Evolutionary conservation across 2,797 vertebrate species (phyloP).

Genomic region (Crocodylus rhombifer): DNA sequence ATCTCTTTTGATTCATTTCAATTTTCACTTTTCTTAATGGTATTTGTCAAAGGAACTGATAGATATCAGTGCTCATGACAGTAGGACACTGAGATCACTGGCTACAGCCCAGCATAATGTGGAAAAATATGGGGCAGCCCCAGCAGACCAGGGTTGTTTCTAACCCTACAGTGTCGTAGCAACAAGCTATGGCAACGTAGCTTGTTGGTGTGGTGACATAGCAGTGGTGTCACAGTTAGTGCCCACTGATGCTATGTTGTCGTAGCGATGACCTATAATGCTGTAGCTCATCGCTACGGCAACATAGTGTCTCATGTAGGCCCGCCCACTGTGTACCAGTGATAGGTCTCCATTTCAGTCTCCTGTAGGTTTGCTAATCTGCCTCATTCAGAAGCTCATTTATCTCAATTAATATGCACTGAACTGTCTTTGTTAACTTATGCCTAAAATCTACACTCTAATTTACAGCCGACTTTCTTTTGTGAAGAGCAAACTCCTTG

Average conservation of each 20-base stretch:
- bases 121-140: not conserved
- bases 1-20: not conserved
- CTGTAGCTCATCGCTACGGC: too few relatives aligned
- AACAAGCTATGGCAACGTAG: too few relatives aligned
- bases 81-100: not conserved
- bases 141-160: too few relatives aligned
- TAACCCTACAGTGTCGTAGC: too few relatives aligned
- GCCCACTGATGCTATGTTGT: too few relatives aligned
- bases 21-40: not conserved
- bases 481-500: not conserved
- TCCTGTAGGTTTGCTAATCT: not conserved
- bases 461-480: not conserved
- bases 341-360: not conserved
- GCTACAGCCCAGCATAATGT: rapidly evolving
- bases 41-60: not conserved
- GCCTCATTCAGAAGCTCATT: not conserved
- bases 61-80: not conserved
- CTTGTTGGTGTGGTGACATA: too few relatives aligned
- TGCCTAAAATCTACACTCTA: not conserved
- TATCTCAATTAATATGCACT: not conserved
- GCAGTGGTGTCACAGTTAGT: too few relatives aligned
- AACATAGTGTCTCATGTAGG: too few relatives aligned
- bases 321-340: not conserved
- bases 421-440: not conserved
- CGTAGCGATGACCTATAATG: too few relatives aligned